Conservation (phyloP, 2,113 vertebrate genomes). For the Pollachius pollachius region DNA sequence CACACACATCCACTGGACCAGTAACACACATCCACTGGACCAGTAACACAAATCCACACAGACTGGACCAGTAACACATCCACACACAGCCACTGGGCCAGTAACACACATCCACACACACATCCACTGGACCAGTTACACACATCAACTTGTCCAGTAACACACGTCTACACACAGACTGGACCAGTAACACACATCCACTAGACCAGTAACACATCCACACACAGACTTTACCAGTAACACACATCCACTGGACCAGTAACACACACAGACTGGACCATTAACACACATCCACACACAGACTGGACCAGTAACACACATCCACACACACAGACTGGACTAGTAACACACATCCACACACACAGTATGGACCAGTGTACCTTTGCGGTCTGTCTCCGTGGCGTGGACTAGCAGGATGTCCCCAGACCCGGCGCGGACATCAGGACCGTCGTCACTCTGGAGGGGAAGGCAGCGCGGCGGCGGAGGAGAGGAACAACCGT, state of each 20-base stretch:
- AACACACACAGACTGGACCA: no score
- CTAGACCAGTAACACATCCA: background rate
- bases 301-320: background rate
- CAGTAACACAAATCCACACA: conserved; percentile 10
- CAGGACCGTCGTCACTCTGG: conserved; percentile 94
- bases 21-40: no score
- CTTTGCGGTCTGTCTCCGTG: conserved; percentile 96
- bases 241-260: no score
- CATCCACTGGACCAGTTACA: no score
- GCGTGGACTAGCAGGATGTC: conserved; percentile 96
- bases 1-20: background rate
- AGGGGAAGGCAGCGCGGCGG: background rate
- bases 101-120: no score
- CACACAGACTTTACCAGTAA: background rate
- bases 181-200: no score
- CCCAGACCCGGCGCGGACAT: conserved; percentile 93
- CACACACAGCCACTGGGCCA: background rate
- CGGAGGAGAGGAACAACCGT: background rate
- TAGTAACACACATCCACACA: background rate
- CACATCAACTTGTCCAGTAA: background rate
- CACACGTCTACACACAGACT: no score
- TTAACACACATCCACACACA: conserved; percentile 13
- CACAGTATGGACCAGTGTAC: conserved; percentile 56
- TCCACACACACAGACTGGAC: no score
- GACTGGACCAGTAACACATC: background rate